Conservation (phyloP, 2,888 invertebrate genomes). For the Meganola albula region DNA sequence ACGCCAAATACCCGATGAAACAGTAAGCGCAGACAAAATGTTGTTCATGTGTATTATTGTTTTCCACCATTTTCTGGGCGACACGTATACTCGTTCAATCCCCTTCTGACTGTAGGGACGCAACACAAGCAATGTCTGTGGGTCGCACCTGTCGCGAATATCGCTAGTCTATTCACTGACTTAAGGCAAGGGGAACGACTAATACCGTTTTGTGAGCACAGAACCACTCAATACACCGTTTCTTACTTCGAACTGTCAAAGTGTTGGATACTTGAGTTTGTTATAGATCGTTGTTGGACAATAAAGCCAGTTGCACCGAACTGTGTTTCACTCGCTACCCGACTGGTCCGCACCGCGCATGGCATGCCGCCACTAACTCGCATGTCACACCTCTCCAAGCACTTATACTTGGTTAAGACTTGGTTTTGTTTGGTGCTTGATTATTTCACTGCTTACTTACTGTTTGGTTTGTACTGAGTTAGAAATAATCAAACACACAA, state of each 20-base stretch:
- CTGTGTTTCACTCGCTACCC: constrained; percentile 75
- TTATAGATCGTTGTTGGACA: constrained; percentile 51
- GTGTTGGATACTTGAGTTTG: constrained; percentile 48
- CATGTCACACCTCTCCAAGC: constrained; percentile 46
- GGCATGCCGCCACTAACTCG: constrained; percentile 67
- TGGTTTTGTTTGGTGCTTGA: constrained; percentile 38
- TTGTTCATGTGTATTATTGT: constrained; percentile 73
- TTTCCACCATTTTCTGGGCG: constrained; percentile 65
- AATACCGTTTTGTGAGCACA: constrained; percentile 49
- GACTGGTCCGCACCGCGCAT: constrained; percentile 66
- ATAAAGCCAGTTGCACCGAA: constrained; percentile 74
- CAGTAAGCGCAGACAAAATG: constrained; percentile 73
- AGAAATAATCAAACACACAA: constrained; percentile 42
- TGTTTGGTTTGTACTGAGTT: constrained; percentile 13
- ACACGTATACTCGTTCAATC: constrained; percentile 44
- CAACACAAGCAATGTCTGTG: constrained; percentile 40
- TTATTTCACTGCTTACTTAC: constrained; percentile 33
- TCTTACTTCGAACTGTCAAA: constrained; percentile 55
- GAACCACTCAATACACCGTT: constrained; percentile 52
- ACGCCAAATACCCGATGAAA: constrained; percentile 72
- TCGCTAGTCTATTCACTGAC: constrained; percentile 34
- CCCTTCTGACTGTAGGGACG: constrained; percentile 41
- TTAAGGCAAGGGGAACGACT: constrained; percentile 23
- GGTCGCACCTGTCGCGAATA: constrained; percentile 46
- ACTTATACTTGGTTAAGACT: constrained; percentile 24